Evolutionary conservation across 2,888 invertebrate species (phyloP).

Genomic region (Petrolisthes cinctipes): DNA sequence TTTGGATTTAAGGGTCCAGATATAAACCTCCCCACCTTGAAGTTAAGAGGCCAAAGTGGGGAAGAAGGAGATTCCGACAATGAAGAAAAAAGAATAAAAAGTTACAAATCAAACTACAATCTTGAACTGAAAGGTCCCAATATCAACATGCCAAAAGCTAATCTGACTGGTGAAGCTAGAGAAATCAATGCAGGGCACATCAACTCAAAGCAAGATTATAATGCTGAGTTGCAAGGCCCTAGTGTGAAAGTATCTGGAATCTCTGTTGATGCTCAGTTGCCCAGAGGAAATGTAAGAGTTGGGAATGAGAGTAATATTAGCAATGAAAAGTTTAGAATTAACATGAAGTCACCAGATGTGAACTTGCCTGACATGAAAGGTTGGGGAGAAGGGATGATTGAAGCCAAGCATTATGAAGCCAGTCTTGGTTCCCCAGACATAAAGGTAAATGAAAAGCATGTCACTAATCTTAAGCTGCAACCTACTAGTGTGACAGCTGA

Average conservation of each 20-base stretch:
- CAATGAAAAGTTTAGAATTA: slow-evolving; percentile 26
- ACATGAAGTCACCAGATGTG: slow-evolving; percentile 28
- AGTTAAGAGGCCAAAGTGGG: not conserved
- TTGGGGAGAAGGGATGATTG: not conserved
- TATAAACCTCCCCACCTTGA: slow-evolving; percentile 16
- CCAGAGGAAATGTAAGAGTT: not conserved
- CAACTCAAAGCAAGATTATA: not conserved
- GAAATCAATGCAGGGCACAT: not conserved
- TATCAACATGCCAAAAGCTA: slow-evolving; percentile 24
- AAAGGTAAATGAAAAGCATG: not conserved
- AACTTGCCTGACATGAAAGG: slow-evolving; percentile 5
- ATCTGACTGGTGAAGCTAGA: slow-evolving; percentile 4
- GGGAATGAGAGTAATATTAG: not conserved
- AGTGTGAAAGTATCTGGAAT: not conserved
- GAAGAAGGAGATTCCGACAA: slow-evolving; percentile 14
- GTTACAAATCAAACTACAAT: slow-evolving; percentile 2
- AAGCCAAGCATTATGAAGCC: not conserved
- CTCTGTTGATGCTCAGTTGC: not conserved
- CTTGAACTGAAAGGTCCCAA: slow-evolving; percentile 32
- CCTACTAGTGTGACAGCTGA: not conserved
- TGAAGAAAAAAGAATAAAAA: not conserved
- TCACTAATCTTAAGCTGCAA: slow-evolving; percentile 1
- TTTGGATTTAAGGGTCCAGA: slow-evolving; percentile 37
- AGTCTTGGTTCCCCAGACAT: not conserved
- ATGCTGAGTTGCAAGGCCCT: slow-evolving; percentile 1